Base-by-base conservation (phyloP, 2,888 invertebrate species). In the Chymomyza fuscimana region DNA sequence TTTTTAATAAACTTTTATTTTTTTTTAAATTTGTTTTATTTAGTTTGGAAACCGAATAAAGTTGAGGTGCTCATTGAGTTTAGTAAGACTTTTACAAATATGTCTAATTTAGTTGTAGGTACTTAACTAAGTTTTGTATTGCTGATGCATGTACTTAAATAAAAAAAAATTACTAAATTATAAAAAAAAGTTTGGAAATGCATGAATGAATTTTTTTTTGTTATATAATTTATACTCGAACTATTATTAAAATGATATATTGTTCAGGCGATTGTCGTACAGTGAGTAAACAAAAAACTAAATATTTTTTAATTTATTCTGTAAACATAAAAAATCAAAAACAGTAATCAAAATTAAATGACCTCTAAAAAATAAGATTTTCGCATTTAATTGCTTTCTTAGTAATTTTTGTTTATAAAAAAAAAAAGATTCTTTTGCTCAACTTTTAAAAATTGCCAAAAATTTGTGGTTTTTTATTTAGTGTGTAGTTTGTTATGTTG, bases 51-150 rank as follows among this genome's bases (percentile, higher is more conserved):
- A 81, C 81, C 81, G 81, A 84, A 81, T 81, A 79, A 79, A 81
- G 81, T 81, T 84, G 81, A 81, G 81, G 81, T 81, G 76, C 74
- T 81, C 72, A 69, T 80, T 77, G 75, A 80, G 73, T 78, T 82
- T 66, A 70, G 72, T 72, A 82, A 82, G 76, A 79, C 83, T 75
- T 71, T 64, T 71, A 71, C 69, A 67, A 67, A 66, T 66, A 71
- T 67, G 54, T 69, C 15, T 72, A 29, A 63, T 65, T 32, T 68
- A 54, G 16, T 32, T 65, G 69, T n/a, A n/a, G n/a, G n/a, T 65
- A 25, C n/a, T 63, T 51, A 63, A 22, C 63, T 58, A 22, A 58
- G 58, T 22, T 29, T 12, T 25, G 25, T 25, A 22, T 22, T 58
- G 19, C 6, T 22, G 29, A 15, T 22, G 16, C 22, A 56, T 16